These are phyloP conservation scores for Pandemis heparana DNA, from an alignment of 2,888 invertebrate species.

Conservation along the genomic window DNA sequence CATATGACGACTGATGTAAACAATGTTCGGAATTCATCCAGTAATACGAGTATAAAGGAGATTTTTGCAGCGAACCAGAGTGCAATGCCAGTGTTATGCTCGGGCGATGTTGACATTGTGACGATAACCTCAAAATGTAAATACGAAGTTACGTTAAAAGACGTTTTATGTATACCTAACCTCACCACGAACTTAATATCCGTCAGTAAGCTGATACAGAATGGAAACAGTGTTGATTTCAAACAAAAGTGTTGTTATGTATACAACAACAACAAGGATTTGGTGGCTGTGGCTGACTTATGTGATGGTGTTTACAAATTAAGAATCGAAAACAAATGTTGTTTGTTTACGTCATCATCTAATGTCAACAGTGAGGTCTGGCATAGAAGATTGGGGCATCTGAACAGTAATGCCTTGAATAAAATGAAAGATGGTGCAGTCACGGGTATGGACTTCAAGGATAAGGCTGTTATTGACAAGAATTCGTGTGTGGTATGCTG, in stretches of 20 bases:
- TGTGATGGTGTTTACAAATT: background rate
- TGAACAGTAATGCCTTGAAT: constrained; percentile 40
- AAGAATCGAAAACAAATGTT: background rate
- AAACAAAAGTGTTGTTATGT: background rate
- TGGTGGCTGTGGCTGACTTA: background rate
- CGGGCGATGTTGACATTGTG: no score
- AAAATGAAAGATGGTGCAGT: constrained; percentile 46
- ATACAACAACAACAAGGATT: background rate
- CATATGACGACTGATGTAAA: constrained; percentile 43
- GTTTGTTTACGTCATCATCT: no score
- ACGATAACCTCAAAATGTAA: background rate
- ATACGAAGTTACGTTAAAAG: background rate
- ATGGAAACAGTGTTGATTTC: background rate
- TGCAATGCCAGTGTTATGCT: no score
- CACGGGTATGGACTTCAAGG: constrained; percentile 41
- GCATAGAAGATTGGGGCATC: constrained; percentile 45
- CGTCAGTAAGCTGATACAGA: background rate
- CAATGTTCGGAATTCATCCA: constrained; percentile 16
- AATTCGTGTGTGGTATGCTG: constrained; percentile 42
- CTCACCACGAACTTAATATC: background rate
- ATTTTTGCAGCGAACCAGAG: constrained; percentile 13
- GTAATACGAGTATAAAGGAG: no score
- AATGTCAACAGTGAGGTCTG: no score
- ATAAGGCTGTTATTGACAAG: constrained; percentile 31
- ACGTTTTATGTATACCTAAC: background rate